Percentiles rank a stretch among this genome's conserved stretches.
Evolutionary conservation across 1,140 invertebrate genomes (phyloP).

Genomic region (Cotesia chilonis): DNA sequence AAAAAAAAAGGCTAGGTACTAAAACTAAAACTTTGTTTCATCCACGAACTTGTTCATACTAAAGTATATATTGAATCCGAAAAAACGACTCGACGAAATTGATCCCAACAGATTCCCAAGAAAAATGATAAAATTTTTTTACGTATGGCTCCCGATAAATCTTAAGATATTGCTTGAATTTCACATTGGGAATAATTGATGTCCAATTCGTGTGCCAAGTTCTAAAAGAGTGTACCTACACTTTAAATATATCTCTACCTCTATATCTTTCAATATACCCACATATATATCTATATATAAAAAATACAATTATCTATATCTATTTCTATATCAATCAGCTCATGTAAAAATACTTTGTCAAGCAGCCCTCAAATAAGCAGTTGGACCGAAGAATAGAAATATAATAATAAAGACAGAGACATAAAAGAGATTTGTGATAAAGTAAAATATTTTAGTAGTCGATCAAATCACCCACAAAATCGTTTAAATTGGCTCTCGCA

Average conservation of each 20-base stretch:
- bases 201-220: conserved; percentile 1
- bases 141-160: neutral
- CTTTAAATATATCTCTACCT: too few relatives aligned
- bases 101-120: neutral
- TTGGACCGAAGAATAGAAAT: neutral
- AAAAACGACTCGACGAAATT: neutral
- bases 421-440: neutral
- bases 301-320: too few relatives aligned
- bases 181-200: conserved; percentile 7
- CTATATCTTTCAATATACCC: too few relatives aligned
- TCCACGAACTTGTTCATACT: too few relatives aligned
- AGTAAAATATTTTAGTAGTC: neutral
- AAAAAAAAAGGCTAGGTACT: too few relatives aligned
- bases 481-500: conserved; percentile 8
- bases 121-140: conserved; percentile 2
- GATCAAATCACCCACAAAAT: neutral
- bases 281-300: too few relatives aligned
- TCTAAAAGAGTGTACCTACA: neutral
- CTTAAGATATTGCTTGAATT: neutral
- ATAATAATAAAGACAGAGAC: neutral
- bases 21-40: too few relatives aligned
- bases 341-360: neutral
- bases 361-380: neutral
- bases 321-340: too few relatives aligned
- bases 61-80: neutral